Percentiles rank a stretch among this genome's conserved stretches.
Evolutionary conservation across 2,797 vertebrate species (phyloP).

Genomic region (Spheniscus humboldti): DNA sequence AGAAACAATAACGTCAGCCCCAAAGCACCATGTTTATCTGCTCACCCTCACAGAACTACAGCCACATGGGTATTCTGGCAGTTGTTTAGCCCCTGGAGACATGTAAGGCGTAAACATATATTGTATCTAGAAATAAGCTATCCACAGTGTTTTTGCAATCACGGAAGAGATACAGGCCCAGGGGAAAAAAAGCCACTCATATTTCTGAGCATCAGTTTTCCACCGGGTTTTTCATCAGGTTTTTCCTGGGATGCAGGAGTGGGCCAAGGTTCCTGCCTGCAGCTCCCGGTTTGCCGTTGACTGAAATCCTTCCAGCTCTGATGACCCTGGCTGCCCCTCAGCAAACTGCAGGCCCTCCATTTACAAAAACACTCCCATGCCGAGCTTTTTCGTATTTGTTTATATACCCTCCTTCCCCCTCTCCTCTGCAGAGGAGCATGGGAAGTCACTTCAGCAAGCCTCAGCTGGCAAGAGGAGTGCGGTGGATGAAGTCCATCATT

Average conservation of each 20-base stretch:
- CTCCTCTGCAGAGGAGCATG: not conserved
- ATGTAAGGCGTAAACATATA: not conserved
- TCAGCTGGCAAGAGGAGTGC: not conserved
- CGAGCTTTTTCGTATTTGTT: not conserved
- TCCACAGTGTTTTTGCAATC: rapidly evolving
- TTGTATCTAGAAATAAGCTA: not conserved
- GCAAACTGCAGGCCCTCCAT: not conserved
- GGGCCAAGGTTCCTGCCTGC: not conserved
- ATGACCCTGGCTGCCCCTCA: not conserved
- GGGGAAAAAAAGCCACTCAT: not conserved
- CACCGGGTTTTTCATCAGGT: not conserved
- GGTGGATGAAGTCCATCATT: not conserved
- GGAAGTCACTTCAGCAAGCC: not conserved
- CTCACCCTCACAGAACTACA: not conserved
- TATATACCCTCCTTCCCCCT: not conserved
- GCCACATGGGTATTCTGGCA: not conserved
- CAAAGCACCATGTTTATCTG: not conserved
- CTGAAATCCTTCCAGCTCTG: not conserved
- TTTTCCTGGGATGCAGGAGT: not conserved
- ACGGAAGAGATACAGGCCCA: rapidly evolving
- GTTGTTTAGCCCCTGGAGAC: not conserved
- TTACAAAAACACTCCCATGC: not conserved
- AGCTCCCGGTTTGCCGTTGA: not conserved
- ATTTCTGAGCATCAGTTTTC: not conserved
- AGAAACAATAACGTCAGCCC: not conserved